Base-by-base conservation (phyloP, 2,888 invertebrate genomes). In the Octonoba sinensis region DNA sequence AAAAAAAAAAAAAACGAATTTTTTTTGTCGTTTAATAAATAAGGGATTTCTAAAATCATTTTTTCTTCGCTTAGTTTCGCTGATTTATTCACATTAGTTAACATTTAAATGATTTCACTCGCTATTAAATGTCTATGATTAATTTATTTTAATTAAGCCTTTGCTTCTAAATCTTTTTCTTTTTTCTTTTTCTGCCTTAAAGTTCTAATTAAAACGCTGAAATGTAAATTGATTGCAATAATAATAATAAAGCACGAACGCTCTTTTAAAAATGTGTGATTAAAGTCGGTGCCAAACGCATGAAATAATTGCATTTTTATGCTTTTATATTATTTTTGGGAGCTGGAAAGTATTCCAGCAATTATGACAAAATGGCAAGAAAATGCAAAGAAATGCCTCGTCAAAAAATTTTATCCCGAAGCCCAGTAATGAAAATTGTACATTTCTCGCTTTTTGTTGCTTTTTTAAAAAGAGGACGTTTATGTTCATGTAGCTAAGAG, bases 281-380 rank as follows among this genome's bases (percentile, higher is more conserved):
- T 54, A 54, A 54, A 54, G 27, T 49, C 51, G 49, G 49, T 44
- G 36, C 60, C 60, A 75, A 67, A 66, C 47, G 74, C 74, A 67
- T 66, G 59, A 59, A 75, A 75, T 75, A 75, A 75, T 75, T 75
- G 67, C 67, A 51, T 74, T 74, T 74, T 74, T 57, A 66, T 57
- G 66, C 56, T 74, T 75, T 75, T 74, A 74, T 74, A 59, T 74
- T 65, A 74, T 59, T 73, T 66, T 65, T 27, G 36, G 47, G 24
- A 36, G 36, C 56, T 18, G 27, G 47, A 74, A 70, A 74, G 66
- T 66, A 74, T 27, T 64, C 44, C 12, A 36, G 36, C 20, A 73
- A 64, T 64, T 73, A 64, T 73, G 54, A 64, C 62, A 49, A 49
- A 22, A 67, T 36, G 36, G 36, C 36, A 24, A 67, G 65, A 47